A percentile compares a stretch with the other conserved stretches of the same genome.
Evolutionary conservation across 1,140 invertebrate species (phyloP).

Genomic region (Leucophenga varia): DNA sequence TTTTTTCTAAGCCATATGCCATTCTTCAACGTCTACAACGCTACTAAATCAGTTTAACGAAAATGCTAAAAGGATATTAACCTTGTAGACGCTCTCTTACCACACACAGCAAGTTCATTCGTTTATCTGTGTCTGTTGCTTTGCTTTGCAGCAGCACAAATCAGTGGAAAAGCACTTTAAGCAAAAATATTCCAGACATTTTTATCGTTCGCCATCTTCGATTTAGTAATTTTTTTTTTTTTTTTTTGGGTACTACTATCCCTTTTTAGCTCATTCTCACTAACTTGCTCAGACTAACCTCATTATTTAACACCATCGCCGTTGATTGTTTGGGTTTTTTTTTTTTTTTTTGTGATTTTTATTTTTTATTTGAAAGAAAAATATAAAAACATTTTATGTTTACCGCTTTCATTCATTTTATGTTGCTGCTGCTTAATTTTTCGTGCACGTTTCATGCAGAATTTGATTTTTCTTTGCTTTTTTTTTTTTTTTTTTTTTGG

Average conservation of each 20-base stretch:
- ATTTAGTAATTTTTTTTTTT: slow-evolving; percentile 30
- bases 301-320: no score
- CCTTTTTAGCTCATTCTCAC: no score
- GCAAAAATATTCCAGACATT: slow-evolving; percentile 51
- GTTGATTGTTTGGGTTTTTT: background rate
- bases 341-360: no score
- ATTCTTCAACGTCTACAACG: no score
- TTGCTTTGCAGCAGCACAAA: slow-evolving; percentile 23
- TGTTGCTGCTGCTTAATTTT: slow-evolving; percentile 44
- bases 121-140: background rate
- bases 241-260: slow-evolving; percentile 27
- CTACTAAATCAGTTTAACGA: no score
- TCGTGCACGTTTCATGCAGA: slow-evolving; percentile 8
- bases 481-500: slow-evolving; percentile 3
- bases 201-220: slow-evolving; percentile 55
- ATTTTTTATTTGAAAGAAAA: no score
- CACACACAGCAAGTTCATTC: slow-evolving; percentile 7
- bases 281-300: no score
- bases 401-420: slow-evolving; percentile 27
- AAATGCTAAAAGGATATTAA: no score
- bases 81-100: no score
- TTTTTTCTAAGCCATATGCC: no score
- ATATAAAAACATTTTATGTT: slow-evolving; percentile 9
- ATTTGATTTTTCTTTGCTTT: slow-evolving; percentile 12
- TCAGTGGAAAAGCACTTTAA: slow-evolving; percentile 36